A percentile compares a stretch with the other conserved stretches of the same genome.
Conservation (phyloP, 2,888 invertebrate genomes). For the Zonitis immaculata region DNA sequence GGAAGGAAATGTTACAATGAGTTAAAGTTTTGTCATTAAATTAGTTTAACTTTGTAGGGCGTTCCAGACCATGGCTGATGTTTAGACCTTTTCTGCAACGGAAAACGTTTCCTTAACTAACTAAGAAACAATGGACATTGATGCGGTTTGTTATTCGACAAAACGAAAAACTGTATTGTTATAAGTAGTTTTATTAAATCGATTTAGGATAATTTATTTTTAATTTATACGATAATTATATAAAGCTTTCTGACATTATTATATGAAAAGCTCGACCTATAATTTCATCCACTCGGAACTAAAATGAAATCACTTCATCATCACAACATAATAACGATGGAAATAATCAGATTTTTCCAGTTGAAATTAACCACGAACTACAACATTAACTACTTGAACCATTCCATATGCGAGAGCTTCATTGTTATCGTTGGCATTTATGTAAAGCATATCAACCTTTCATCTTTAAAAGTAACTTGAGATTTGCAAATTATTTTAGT, state of each 20-base stretch:
- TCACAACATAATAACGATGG: background rate
- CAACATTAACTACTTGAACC: too few relatives aligned
- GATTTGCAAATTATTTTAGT: constrained; percentile 11
- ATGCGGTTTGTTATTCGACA: too few relatives aligned
- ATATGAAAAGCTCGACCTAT: too few relatives aligned
- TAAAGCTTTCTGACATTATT: too few relatives aligned
- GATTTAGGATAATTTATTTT: background rate
- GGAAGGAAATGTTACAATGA: constrained; percentile 27
- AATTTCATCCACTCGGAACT: background rate
- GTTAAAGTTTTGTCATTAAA: constrained; percentile 34
- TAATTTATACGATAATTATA: background rate
- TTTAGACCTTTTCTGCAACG: constrained; percentile 1
- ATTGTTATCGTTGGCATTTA: constrained; percentile 16
- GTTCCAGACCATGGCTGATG: constrained; percentile 20
- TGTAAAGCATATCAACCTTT: constrained; percentile 15
- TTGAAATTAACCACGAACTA: background rate
- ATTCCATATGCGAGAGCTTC: constrained; percentile 6
- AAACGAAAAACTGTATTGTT: too few relatives aligned
- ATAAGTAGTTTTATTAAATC: background rate
- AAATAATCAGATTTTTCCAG: background rate
- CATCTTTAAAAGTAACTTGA: constrained; percentile 14
- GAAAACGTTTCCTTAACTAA: constrained; percentile 4
- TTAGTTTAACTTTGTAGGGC: constrained; percentile 27
- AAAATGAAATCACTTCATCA: background rate
- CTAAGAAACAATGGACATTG: background rate